These are phyloP conservation scores for Drosophila meridionalis DNA, from an alignment of 2,888 invertebrate genomes.

Conservation along the genomic window DNA sequence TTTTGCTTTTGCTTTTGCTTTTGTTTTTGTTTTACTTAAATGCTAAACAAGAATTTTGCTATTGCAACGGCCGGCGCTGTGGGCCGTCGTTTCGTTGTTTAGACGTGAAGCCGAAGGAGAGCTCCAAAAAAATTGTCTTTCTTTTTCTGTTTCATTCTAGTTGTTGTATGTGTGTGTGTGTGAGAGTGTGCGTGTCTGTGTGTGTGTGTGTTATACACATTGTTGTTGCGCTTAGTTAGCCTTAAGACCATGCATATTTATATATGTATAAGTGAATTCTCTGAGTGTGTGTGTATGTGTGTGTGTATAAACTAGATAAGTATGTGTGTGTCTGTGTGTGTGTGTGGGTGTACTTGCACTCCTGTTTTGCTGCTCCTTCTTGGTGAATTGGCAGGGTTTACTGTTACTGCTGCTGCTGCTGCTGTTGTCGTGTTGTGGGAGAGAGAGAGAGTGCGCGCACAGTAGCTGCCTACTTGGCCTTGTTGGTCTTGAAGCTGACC, in stretches of 20 bases:
- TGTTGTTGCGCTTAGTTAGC: constrained; percentile 76
- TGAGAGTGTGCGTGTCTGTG: constrained; percentile 12
- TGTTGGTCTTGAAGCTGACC: constrained; percentile 98
- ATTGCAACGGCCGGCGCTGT: constrained; percentile 61
- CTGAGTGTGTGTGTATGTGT: constrained; percentile 21
- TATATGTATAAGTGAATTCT: constrained; percentile 63
- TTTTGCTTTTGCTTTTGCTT: background rate
- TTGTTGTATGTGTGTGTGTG: background rate
- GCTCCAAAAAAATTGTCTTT: background rate
- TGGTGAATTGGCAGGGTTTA: constrained; percentile 11
- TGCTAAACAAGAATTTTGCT: constrained; percentile 76
- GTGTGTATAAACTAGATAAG: constrained; percentile 52
- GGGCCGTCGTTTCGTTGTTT: constrained; percentile 59
- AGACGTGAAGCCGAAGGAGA: constrained; percentile 53
- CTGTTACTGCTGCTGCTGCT: background rate
- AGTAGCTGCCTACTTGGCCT: constrained; percentile 86
- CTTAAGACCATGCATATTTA: constrained; percentile 74
- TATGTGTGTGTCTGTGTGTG: constrained; percentile 36
- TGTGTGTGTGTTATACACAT: constrained; percentile 57
- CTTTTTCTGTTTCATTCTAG: background rate
- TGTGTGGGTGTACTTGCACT: constrained; percentile 23
- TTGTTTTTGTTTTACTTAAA: constrained; percentile 59
- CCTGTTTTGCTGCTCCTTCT: constrained; percentile 12
- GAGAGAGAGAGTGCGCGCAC: background rate
- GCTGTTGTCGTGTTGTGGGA: background rate